phyloP scores from a whole-genome alignment of 2,797 vertebrate species.

The Cryptoblepharus egeriae region DNA sequence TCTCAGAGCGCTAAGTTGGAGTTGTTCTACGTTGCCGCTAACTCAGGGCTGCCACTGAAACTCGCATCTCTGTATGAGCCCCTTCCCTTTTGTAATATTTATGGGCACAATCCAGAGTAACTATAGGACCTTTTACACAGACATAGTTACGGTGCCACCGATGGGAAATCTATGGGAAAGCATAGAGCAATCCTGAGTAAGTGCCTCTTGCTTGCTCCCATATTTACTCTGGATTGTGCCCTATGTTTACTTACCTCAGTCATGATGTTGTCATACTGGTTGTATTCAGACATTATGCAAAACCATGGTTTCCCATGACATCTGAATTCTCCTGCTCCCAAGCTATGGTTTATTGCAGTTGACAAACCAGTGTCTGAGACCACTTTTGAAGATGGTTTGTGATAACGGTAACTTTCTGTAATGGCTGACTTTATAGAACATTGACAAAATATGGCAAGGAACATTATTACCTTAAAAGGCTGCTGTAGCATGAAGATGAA shows the following conservation, averaged over 20 bases:
- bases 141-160: too few relatives aligned
- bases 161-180: too few relatives aligned
- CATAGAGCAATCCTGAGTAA: too few relatives aligned
- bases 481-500: too few relatives aligned
- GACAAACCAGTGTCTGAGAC: background rate
- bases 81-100: too few relatives aligned
- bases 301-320: background rate
- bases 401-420: background rate
- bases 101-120: too few relatives aligned
- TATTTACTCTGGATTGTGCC: too few relatives aligned
- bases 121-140: too few relatives aligned
- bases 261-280: background rate
- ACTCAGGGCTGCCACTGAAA: background rate
- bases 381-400: background rate
- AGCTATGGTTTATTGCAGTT: background rate
- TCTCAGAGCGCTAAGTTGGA: background rate
- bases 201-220: too few relatives aligned
- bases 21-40: background rate
- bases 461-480: background rate
- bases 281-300: background rate
- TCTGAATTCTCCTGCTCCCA: background rate
- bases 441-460: background rate
- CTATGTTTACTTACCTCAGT: background rate
- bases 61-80: background rate
- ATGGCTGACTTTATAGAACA: background rate